A percentile compares a stretch with the other conserved stretches of the same genome.
These are phyloP conservation scores for Bucorvus abyssinicus DNA, from an alignment of 2,797 vertebrate species.

Conservation along the genomic window DNA sequence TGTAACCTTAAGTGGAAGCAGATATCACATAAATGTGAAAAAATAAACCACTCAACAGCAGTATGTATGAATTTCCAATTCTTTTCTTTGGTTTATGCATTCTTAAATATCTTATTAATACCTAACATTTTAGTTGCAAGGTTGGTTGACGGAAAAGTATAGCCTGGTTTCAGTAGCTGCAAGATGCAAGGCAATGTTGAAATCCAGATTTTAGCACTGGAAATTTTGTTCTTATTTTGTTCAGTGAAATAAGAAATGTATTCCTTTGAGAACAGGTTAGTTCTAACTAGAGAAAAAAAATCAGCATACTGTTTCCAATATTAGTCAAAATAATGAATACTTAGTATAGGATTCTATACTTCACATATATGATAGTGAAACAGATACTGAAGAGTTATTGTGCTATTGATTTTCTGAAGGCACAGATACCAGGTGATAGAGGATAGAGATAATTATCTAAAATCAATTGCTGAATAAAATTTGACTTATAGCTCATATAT, in stretches of 20 bases:
- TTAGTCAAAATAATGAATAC: background rate
- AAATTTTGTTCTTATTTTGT: background rate
- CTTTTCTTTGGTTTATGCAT: background rate
- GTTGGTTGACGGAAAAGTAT: background rate
- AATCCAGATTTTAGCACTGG: background rate
- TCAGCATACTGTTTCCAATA: background rate
- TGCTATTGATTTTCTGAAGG: constrained; percentile 3
- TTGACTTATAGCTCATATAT: background rate
- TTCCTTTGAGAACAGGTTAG: background rate
- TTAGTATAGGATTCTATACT: background rate
- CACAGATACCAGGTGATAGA: background rate
- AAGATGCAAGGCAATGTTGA: background rate
- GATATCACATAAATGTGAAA: rapidly evolving
- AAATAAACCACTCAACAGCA: background rate
- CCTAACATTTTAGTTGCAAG: background rate
- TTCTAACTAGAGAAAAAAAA: background rate
- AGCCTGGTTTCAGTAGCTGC: background rate
- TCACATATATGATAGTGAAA: background rate
- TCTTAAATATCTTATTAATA: background rate
- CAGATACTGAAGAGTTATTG: background rate
- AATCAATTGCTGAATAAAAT: background rate
- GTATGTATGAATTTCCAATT: background rate
- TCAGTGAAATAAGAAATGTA: background rate
- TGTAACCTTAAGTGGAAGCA: background rate
- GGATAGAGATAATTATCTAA: background rate